Evolutionary conservation across 2,113 vertebrate genomes (phyloP).

Genomic region (human): DNA sequence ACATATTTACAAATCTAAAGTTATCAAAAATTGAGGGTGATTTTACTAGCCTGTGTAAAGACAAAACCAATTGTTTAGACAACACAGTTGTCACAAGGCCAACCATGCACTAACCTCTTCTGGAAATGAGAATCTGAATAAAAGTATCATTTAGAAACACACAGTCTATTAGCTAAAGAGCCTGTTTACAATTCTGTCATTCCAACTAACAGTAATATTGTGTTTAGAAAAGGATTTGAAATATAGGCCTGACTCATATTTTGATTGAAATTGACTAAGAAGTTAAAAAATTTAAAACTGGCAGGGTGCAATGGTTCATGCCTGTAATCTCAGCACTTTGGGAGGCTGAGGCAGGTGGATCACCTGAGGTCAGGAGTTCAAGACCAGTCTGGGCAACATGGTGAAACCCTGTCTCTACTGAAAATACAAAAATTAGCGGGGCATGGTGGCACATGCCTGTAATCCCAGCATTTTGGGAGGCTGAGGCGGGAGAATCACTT

Average conservation of each 20-base stretch:
- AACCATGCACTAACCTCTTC: conserved; percentile 53
- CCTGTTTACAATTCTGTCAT: conserved; percentile 41
- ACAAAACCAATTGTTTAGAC: conserved; percentile 64
- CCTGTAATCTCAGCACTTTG: too few relatives aligned
- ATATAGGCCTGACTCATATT: conserved; percentile 7
- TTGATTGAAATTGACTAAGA: conserved; percentile 52
- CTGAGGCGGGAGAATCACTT: too few relatives aligned
- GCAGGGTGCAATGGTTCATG: too few relatives aligned
- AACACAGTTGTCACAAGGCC: conserved; percentile 56
- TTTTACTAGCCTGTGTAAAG: conserved; percentile 63
- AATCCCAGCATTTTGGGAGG: too few relatives aligned
- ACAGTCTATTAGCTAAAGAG: conserved; percentile 2
- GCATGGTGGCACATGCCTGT: too few relatives aligned
- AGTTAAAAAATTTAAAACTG: conserved; percentile 57
- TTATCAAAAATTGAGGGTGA: conserved; percentile 29
- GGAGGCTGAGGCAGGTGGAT: too few relatives aligned
- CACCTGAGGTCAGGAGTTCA: too few relatives aligned
- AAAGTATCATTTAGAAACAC: conserved; percentile 64
- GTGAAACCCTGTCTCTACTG: too few relatives aligned
- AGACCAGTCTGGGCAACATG: too few relatives aligned
- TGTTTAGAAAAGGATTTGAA: conserved; percentile 48
- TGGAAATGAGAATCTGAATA: conserved; percentile 52
- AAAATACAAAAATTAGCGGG: too few relatives aligned
- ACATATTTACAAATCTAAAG: conserved; percentile 46
- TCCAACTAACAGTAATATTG: conserved; percentile 44